phyloP scores from a whole-genome alignment of 2,113 vertebrate genomes.

The Leiothrix lutea region DNA sequence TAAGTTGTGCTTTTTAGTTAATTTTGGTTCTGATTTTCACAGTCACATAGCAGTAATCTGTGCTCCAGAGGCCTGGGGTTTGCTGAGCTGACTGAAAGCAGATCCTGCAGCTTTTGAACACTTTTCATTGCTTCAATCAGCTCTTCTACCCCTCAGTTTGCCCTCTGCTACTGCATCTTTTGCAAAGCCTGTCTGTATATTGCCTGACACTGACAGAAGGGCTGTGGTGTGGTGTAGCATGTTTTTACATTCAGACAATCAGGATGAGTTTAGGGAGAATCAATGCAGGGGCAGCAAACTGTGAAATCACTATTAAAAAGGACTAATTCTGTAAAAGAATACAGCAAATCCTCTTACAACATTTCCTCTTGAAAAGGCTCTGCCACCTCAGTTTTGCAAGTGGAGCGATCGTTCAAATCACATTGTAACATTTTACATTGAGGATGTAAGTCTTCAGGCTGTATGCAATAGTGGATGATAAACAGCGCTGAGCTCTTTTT shows the following conservation, averaged over 20 bases:
- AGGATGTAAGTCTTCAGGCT: background rate
- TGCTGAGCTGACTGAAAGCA: background rate
- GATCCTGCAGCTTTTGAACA: background rate
- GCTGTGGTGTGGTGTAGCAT: background rate
- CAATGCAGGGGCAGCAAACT: background rate
- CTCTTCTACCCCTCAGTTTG: background rate
- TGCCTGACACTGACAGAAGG: background rate
- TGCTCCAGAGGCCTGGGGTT: background rate
- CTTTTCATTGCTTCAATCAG: background rate
- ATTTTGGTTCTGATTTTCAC: background rate
- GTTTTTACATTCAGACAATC: background rate
- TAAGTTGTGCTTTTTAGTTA: background rate
- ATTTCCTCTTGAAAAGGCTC: background rate
- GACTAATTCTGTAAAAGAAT: background rate
- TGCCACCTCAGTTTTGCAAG: background rate
- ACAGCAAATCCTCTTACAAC: background rate
- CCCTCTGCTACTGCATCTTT: background rate
- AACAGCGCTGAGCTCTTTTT: background rate
- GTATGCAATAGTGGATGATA: background rate
- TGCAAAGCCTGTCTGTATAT: background rate
- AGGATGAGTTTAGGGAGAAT: background rate
- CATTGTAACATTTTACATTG: background rate
- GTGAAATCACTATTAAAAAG: constrained; percentile 7
- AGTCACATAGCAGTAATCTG: background rate
- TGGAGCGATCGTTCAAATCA: background rate